Evolutionary conservation across 2,113 vertebrate species (phyloP).

Genomic region (Falco punctatus): DNA sequence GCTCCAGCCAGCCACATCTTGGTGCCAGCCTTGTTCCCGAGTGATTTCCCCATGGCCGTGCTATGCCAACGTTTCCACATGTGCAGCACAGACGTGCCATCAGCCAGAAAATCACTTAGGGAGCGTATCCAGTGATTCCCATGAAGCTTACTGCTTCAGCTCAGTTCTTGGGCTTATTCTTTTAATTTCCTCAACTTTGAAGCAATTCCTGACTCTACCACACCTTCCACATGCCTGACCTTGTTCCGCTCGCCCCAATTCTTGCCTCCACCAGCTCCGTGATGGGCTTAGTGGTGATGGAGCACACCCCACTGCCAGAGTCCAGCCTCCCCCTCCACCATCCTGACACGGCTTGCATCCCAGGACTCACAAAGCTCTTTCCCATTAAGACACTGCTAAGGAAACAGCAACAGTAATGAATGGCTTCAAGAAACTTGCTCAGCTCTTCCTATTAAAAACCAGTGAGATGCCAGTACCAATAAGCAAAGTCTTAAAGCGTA

Average conservation of each 20-base stretch:
- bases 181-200: neutral
- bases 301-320: neutral
- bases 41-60: rapidly evolving
- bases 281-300: neutral
- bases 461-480: neutral
- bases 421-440: neutral
- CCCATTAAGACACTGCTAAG: neutral
- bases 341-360: neutral
- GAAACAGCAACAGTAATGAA: neutral
- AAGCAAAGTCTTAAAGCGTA: neutral
- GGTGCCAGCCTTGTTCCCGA: neutral
- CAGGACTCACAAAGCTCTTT: neutral
- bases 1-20: neutral
- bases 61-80: neutral
- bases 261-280: neutral
- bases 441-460: neutral
- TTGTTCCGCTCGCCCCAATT: neutral
- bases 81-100: neutral
- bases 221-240: neutral
- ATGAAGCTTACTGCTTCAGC: neutral
- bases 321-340: neutral
- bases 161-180: neutral
- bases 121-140: neutral
- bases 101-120: neutral
- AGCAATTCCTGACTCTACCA: neutral